phyloP scores from a whole-genome alignment of 2,888 invertebrate genomes.

The Sepiola atlantica region DNA sequence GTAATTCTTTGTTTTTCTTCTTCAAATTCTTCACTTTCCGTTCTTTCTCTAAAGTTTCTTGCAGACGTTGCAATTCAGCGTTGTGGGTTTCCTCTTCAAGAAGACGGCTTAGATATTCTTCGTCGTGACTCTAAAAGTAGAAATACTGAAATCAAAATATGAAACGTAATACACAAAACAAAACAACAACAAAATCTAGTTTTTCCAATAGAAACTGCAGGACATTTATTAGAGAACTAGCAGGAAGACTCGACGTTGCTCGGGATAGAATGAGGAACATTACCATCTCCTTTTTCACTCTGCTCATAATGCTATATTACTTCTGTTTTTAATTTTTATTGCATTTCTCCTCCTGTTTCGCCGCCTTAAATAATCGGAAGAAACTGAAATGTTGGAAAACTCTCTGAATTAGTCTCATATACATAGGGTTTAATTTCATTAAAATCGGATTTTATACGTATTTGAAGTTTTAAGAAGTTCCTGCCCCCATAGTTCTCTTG shows the following conservation, averaged over 20 bases:
- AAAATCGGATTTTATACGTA: no score
- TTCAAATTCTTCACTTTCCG: slow-evolving; percentile 82
- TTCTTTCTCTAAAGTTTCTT: slow-evolving; percentile 77
- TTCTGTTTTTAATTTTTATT: no score
- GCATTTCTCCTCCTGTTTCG: no score
- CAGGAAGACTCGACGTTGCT: not conserved
- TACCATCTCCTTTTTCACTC: not conserved
- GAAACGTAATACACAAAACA: not conserved
- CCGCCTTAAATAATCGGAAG: not conserved
- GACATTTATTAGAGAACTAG: not conserved
- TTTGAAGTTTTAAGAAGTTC: no score
- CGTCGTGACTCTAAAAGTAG: slow-evolving; percentile 80
- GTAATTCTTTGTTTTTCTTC: slow-evolving; percentile 87
- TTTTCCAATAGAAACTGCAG: not conserved
- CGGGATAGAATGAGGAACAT: not conserved
- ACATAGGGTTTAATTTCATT: no score
- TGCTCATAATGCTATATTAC: not conserved
- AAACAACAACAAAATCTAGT: not conserved
- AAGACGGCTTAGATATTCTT: slow-evolving; percentile 84
- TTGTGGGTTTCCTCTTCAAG: slow-evolving; percentile 69
- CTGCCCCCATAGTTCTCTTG: no score
- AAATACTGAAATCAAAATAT: not conserved
- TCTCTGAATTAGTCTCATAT: not conserved
- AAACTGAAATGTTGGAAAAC: not conserved
- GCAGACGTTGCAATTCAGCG: slow-evolving; percentile 80